Evolutionary conservation across 2,888 invertebrate genomes (phyloP).

Genomic region (Prosopocoilus inquinatus): DNA sequence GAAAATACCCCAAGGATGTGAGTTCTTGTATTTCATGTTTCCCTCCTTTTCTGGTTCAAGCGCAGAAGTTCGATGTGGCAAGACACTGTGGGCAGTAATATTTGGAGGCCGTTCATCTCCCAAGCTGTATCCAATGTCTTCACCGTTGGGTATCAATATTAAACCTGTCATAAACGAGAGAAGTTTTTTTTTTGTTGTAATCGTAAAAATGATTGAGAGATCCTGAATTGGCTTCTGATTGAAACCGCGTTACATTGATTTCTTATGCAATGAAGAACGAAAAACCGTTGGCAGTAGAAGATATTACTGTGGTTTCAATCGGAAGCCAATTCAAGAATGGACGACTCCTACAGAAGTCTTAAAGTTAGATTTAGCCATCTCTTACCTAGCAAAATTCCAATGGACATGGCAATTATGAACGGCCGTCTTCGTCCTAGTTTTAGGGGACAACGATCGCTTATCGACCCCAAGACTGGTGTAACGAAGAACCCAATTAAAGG

Average conservation of each 20-base stretch:
- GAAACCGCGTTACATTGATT: no score
- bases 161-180: constrained; percentile 59
- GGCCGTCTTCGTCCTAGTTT: constrained; percentile 84
- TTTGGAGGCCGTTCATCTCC: constrained; percentile 66
- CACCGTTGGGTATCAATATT: constrained; percentile 89
- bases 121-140: constrained; percentile 75
- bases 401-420: constrained; percentile 84
- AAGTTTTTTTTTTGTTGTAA: background rate
- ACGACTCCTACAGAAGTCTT: background rate
- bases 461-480: constrained; percentile 87
- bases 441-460: constrained; percentile 85
- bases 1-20: constrained; percentile 84
- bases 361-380: constrained; percentile 5
- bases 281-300: no score
- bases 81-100: constrained; percentile 41
- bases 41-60: constrained; percentile 33
- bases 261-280: no score
- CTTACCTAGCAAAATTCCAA: constrained; percentile 86
- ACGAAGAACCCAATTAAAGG: constrained; percentile 93
- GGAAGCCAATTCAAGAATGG: no score
- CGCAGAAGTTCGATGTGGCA: constrained; percentile 54
- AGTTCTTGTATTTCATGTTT: constrained; percentile 21
- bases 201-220: background rate
- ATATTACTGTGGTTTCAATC: no score
- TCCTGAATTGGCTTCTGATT: no score